Evolutionary conservation across 1,140 invertebrate species (phyloP), one percentile per base, ranked within the genome.

Genomic region (Heliconius melpomene): DNA sequence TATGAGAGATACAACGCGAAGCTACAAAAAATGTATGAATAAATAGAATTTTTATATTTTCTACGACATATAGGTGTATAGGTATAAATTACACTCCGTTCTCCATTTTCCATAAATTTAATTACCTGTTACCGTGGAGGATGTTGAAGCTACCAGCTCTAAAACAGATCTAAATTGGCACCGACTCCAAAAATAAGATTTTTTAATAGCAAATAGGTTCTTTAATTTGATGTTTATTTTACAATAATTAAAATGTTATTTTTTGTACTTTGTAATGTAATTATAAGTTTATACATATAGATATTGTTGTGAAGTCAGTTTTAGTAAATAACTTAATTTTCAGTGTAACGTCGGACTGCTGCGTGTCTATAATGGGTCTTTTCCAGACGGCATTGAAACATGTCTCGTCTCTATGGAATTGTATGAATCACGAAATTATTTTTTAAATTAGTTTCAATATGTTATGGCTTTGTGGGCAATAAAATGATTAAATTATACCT

Each of bases 311-410:
- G 16, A 20, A 54, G 2, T 60, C 0, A 26, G 7, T 11, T 23
- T 60, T 60, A 23, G 7, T 57, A n/a, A 54, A n/a, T 11, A 23
- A 9, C 54, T 60, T 60, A 20, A 46, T 18, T 52, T 20, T 52
- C n/a, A 57, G 23, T 23, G 8, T 23, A 20, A 66, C 60, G 60
- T 66, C n/a, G 29, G 60, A 66, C 26, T 3, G 26, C 5, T 29
- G 60, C 60, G 60, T 66, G 60, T 29, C 6, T 66, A 29, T 66
- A 66, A 66, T 66, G 60, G 60, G 11, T 29, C 13, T 66, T 7
- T 66, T 66, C 60, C 60, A 66, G 60, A 66, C 60, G 23, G 26
- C 60, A 13, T 66, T 66, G 60, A 66, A 66, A 66, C 29, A 60
- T 46, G 40, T 46, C 40, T 46, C n/a, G 57, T 66, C 60, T 66